phyloP scores from a whole-genome alignment of 2,113 vertebrate genomes.

The Stigmatopora nigra region DNA sequence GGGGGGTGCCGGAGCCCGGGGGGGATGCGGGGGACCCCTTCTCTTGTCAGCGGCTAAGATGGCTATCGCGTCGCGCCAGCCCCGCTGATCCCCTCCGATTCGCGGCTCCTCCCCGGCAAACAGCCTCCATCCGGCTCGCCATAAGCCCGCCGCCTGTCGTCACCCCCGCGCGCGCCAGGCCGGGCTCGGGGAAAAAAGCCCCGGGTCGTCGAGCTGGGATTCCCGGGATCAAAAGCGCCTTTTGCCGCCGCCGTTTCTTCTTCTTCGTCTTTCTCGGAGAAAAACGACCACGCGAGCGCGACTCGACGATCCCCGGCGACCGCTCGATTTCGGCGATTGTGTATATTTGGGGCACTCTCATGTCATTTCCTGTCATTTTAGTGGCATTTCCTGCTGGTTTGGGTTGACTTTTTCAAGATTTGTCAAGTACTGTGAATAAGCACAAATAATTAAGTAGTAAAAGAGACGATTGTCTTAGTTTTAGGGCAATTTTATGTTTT shows the following conservation, averaged over 20 bases:
- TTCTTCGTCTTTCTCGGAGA: neutral
- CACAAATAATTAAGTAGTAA: no score
- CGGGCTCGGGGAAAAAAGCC: conserved; percentile 52
- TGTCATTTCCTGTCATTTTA: no score
- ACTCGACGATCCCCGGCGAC: neutral
- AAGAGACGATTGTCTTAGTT: no score
- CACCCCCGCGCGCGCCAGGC: conserved; percentile 44
- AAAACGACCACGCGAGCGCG: neutral
- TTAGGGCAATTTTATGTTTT: no score
- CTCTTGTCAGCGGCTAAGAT: conserved; percentile 52
- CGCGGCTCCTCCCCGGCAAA: conserved; percentile 61
- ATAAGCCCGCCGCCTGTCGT: conserved; percentile 60
- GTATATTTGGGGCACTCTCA: no score
- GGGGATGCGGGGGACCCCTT: no score
- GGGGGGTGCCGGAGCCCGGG: neutral
- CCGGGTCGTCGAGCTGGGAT: neutral
- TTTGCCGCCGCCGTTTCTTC: neutral
- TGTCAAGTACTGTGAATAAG: no score
- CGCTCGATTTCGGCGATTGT: neutral
- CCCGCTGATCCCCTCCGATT: conserved; percentile 64
- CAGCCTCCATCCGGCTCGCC: conserved; percentile 60
- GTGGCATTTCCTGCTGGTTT: no score
- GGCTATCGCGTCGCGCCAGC: conserved; percentile 67
- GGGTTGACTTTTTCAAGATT: no score
- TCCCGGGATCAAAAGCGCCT: neutral